Base-by-base conservation (phyloP, 2,113 vertebrate species). In the Megaceryle torquata region DNA sequence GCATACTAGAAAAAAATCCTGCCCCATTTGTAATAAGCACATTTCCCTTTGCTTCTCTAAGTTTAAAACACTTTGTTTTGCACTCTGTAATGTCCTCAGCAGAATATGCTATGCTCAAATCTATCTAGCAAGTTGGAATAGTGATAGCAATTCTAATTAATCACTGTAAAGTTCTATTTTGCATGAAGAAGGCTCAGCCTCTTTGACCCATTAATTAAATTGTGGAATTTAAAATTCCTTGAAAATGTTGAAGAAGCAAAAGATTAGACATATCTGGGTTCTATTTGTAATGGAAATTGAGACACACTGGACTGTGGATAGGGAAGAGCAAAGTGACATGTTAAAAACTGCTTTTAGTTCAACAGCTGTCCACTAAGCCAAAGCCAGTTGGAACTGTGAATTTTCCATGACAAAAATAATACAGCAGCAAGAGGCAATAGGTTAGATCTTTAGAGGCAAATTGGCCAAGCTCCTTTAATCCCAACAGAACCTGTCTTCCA, bases 151-250 rank as follows among this genome's bases (percentile, higher is more conserved):
- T 95, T 97, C 96, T 94, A 97, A 97, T 97, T 97, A 97, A 97
- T 95, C 92, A 94, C 78, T 80, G 37, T 78, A 92, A 96, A 74
- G 87, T 95, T 97, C 96, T 86, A 72, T 82, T 94, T 95, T 96
- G 71, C 82, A 92, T 71, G 72, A 93, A 97, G 67, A 50, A 90
- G 74, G n/a, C 88, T 88, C 91, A 81, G 83, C 83, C 79, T 95
- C 78, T 95, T 76, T 96, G 95, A 96, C 94, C 95, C 78, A 82
- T 88, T 97, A 97, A 97, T 98, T 98, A 97, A 97, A 97, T 96
- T 80, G 87, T 93, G 70, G 71, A 95, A 96, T 92, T 97, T 91
- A 90, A 86, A 97, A 65, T 81, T 93, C 50, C 95, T 92, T 97
- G 83, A 95, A 97, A 93, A 94, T 93, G 88, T 94, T 85, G 74